Evolutionary conservation across 2,797 vertebrate genomes (phyloP).

Genomic region (Cryptoprocta ferox): DNA sequence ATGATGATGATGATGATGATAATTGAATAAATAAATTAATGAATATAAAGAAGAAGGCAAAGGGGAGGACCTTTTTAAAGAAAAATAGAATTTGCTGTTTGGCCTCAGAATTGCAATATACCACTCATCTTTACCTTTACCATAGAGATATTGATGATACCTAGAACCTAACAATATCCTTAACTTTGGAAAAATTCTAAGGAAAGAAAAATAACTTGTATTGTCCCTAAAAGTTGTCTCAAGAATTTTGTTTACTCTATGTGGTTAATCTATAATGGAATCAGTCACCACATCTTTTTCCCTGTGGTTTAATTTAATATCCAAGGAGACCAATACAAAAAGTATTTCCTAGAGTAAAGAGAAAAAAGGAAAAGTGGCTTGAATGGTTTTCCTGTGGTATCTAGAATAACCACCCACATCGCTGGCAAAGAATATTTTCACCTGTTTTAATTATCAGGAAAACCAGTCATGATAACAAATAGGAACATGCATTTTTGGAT

Average conservation of each 20-base stretch:
- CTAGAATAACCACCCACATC: neutral
- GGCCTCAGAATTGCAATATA: neutral
- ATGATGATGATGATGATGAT: no score
- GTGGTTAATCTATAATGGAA: neutral
- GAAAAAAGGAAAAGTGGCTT: constrained; percentile 13
- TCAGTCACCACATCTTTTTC: neutral
- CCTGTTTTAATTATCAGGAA: neutral
- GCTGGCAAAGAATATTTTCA: neutral
- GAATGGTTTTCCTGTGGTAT: constrained; percentile 12
- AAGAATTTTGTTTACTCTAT: neutral
- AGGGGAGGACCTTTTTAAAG: neutral
- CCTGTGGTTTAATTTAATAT: constrained; percentile 24
- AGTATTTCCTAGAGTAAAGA: neutral
- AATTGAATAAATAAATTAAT: neutral
- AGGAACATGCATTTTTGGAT: neutral
- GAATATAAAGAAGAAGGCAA: neutral
- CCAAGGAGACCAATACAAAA: neutral
- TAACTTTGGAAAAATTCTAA: neutral
- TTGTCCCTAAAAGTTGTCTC: neutral
- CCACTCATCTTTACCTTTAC: neutral
- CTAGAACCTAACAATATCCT: neutral
- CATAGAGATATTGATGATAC: neutral
- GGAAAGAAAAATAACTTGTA: constrained; percentile 8
- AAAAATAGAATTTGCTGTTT: neutral
- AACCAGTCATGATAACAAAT: neutral